A percentile compares a stretch with the other conserved stretches of the same genome.
These are phyloP conservation scores for Platichthys stellatus DNA, from an alignment of 2,113 vertebrate genomes.

Conservation along the genomic window DNA sequence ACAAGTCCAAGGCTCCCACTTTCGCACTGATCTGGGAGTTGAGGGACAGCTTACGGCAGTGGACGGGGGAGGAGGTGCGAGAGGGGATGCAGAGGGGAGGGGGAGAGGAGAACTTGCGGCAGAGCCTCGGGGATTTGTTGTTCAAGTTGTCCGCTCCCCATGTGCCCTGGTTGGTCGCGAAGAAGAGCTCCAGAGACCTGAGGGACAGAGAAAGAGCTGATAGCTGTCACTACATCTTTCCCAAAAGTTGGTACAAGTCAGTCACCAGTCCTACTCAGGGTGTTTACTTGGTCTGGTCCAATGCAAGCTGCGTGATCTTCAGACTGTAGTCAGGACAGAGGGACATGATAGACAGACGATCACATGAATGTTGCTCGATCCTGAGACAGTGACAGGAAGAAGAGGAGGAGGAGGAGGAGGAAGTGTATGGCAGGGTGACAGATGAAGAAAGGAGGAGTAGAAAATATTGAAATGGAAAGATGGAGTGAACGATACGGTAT, in stretches of 20 bases:
- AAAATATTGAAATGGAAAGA: constrained; percentile 6
- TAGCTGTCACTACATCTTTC: neutral
- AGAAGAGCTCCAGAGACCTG: constrained; percentile 96
- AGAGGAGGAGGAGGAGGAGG: constrained; percentile 22
- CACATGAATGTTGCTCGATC: constrained; percentile 81
- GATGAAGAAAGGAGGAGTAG: neutral
- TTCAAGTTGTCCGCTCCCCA: constrained; percentile 86
- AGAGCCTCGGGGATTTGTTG: constrained; percentile 91
- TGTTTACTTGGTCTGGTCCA: constrained; percentile 85
- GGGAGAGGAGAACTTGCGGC: constrained; percentile 95
- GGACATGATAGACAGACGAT: constrained; percentile 84
- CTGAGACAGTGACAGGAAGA: constrained; percentile 66
- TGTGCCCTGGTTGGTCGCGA: constrained; percentile 89
- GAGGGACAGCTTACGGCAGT: constrained; percentile 91
- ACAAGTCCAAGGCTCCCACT: constrained; percentile 86
- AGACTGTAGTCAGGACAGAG: constrained; percentile 84
- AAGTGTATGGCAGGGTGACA: neutral
- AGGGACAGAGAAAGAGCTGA: constrained; percentile 14
- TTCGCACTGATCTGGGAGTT: constrained; percentile 87
- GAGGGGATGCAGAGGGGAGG: constrained; percentile 88
- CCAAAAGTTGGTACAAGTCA: neutral
- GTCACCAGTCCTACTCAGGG: neutral
- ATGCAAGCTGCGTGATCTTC: constrained; percentile 82
- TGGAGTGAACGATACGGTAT: constrained; percentile 15
- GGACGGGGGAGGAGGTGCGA: constrained; percentile 91